Evolutionary conservation across 2,888 invertebrate species (phyloP).

Genomic region (Cryptophagus acutangulus): DNA sequence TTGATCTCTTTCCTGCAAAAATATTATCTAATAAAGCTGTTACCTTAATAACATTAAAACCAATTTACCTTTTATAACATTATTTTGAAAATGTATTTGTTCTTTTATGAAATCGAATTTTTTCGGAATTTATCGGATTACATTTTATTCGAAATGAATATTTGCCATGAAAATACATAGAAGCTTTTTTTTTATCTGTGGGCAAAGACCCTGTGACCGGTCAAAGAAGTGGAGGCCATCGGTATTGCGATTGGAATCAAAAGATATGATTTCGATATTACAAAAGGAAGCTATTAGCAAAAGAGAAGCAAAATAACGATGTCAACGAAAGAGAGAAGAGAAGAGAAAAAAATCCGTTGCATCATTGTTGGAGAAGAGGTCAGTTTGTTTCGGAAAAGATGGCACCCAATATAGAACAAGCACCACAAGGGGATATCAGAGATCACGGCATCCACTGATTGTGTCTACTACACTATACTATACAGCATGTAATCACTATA

Average conservation of each 20-base stretch:
- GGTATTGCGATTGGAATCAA: constrained; percentile 35
- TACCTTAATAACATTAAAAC: too few species aligned
- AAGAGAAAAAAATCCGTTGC: constrained; percentile 18
- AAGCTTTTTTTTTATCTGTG: too few species aligned
- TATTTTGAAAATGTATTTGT: too few species aligned
- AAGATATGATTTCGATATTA: constrained; percentile 41
- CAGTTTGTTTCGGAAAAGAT: constrained; percentile 20
- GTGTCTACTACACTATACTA: constrained; percentile 14
- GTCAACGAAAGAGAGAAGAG: constrained; percentile 17
- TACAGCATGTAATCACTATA: constrained; percentile 25
- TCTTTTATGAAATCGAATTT: too few species aligned
- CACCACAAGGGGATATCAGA: constrained; percentile 23
- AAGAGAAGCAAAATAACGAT: constrained; percentile 40
- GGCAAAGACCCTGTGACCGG: constrained; percentile 29
- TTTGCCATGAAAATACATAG: too few species aligned
- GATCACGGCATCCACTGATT: constrained; percentile 18
- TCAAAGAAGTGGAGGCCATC: too few species aligned
- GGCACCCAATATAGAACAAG: constrained; percentile 25
- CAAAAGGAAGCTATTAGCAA: constrained; percentile 33
- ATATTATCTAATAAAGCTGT: too few species aligned
- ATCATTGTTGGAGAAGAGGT: constrained; percentile 22
- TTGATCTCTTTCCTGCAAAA: too few species aligned
- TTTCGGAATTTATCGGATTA: too few species aligned
- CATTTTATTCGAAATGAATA: too few species aligned
- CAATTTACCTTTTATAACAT: too few species aligned